Conservation (phyloP, 2,113 vertebrate genomes). For the Carassius carassius region DNA sequence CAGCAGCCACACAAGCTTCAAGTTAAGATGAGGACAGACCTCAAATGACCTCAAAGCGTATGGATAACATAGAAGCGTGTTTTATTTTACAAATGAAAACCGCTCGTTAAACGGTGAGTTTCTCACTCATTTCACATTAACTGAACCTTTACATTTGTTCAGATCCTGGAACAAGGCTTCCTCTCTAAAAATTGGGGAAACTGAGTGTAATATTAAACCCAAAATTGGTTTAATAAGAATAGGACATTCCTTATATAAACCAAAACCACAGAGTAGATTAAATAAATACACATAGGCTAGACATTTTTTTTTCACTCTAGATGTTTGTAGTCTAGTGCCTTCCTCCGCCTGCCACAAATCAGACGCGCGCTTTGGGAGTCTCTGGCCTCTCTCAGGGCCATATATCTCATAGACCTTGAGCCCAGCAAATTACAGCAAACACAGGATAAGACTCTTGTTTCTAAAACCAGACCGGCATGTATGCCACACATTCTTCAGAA, state of each 20-base stretch:
- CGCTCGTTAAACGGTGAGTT: background rate
- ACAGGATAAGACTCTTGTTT: slow-evolving; percentile 31
- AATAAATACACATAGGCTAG: background rate
- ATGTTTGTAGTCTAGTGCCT: slow-evolving; percentile 3
- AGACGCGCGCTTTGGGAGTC: slow-evolving; percentile 21
- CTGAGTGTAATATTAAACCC: background rate
- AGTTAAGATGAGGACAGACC: background rate
- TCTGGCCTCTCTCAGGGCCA: slow-evolving; percentile 28
- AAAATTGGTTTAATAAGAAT: background rate
- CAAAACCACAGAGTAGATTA: background rate
- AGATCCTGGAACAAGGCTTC: background rate
- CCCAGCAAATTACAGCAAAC: slow-evolving; percentile 32
- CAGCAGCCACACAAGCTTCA: slow-evolving; percentile 1
- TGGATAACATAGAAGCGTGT: too few species aligned
- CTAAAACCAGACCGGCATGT: background rate
- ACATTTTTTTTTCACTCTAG: background rate
- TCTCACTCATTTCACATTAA: background rate
- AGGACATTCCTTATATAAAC: background rate
- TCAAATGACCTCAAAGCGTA: too few species aligned
- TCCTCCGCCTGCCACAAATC: slow-evolving; percentile 19
- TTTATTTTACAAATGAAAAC: background rate
- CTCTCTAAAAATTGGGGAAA: background rate
- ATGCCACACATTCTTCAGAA: slow-evolving; percentile 17
- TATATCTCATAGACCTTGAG: slow-evolving; percentile 42
- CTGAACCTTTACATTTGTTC: background rate